Percentiles rank a stretch among this genome's conserved stretches.
Conservation (phyloP, 1,140 invertebrate species). For the Drepana arcuata region DNA sequence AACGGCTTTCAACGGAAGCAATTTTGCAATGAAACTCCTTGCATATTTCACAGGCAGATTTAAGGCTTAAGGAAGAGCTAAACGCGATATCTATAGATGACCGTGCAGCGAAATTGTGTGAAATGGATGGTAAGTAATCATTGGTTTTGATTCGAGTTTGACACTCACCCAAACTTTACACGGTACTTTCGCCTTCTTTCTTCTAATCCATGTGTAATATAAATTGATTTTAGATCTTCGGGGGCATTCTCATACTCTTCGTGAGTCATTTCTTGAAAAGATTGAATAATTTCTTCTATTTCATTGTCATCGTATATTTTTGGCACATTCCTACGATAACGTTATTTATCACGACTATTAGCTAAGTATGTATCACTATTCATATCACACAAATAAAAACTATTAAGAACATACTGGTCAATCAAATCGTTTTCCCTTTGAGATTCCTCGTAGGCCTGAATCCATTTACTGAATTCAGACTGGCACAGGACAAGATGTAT, state of each 20-base stretch:
- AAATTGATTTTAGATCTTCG: slow-evolving; percentile 41
- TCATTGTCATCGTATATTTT: slow-evolving; percentile 41
- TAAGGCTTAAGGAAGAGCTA: too few relatives aligned
- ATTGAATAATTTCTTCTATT: slow-evolving; percentile 38
- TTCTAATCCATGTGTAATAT: slow-evolving; percentile 41
- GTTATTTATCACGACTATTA: too few relatives aligned
- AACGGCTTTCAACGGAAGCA: too few relatives aligned
- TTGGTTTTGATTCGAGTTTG: too few relatives aligned
- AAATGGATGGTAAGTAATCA: too few relatives aligned
- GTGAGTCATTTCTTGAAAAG: slow-evolving; percentile 41
- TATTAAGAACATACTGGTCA: slow-evolving; percentile 49
- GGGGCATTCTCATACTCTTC: slow-evolving; percentile 41
- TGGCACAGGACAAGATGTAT: slow-evolving; percentile 50
- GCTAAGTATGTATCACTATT: too few relatives aligned
- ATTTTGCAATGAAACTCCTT: too few relatives aligned
- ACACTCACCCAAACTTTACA: too few relatives aligned
- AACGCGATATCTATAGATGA: too few relatives aligned
- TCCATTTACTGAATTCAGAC: slow-evolving; percentile 50
- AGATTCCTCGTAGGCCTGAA: slow-evolving; percentile 37
- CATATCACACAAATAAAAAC: not conserved
- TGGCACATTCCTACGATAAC: too few relatives aligned
- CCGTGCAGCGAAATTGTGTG: too few relatives aligned
- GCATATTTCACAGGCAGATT: too few relatives aligned
- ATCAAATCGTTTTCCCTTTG: slow-evolving; percentile 31
- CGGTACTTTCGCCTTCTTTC: slow-evolving; percentile 32